These are phyloP conservation scores for Heliangelus exortis DNA, from an alignment of 2,797 vertebrate genomes.

Conservation along the genomic window DNA sequence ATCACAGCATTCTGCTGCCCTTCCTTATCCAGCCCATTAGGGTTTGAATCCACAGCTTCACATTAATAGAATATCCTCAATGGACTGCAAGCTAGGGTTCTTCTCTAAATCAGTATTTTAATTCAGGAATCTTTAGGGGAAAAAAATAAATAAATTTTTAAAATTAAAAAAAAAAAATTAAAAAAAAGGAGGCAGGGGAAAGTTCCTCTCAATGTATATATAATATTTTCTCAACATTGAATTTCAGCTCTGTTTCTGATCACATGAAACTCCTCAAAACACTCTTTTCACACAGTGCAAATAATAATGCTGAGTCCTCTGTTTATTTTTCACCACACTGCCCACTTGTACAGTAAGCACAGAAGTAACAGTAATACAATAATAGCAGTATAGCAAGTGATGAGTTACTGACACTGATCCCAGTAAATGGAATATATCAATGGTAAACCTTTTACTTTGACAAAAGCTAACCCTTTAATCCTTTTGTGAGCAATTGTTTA, in stretches of 20 bases:
- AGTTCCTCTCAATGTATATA: not conserved
- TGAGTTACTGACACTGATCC: not conserved
- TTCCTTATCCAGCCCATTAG: not conserved
- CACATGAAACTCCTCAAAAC: not conserved
- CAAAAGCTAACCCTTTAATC: conserved; percentile 9
- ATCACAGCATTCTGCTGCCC: not conserved
- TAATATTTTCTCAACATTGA: not conserved
- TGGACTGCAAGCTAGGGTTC: not conserved
- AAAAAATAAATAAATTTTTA: too few relatives aligned
- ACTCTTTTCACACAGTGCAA: not conserved
- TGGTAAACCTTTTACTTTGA: not conserved
- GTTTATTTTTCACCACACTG: not conserved
- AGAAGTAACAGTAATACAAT: not conserved
- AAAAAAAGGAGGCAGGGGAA: not conserved
- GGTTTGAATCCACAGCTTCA: not conserved
- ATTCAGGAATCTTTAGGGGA: not conserved
- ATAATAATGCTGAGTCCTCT: not conserved
- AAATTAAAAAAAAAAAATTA: too few relatives aligned
- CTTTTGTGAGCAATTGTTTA: not conserved
- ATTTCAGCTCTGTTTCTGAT: not conserved
- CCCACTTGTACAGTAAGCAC: not conserved
- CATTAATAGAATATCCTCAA: not conserved
- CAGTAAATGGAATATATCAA: not conserved
- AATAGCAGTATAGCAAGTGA: not conserved
- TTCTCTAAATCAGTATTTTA: not conserved